Evolutionary conservation across 2,113 vertebrate genomes (phyloP), one percentile per base, ranked within the genome.

Genomic region (Ceyx cyanopectus): DNA sequence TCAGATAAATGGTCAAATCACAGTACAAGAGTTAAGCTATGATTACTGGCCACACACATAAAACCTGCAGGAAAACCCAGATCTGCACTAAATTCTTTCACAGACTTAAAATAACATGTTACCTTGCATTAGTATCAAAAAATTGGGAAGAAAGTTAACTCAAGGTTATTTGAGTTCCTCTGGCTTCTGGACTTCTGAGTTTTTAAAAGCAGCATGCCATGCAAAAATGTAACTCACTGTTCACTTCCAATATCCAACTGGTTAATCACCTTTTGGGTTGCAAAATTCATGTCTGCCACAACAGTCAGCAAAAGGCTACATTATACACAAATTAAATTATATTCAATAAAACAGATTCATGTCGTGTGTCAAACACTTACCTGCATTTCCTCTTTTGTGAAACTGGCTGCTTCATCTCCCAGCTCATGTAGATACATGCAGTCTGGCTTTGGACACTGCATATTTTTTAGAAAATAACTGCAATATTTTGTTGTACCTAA

Each of bases 301-400:
- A 65, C 21, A 57, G 23, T 81, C 27, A 88, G n/a, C 34, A 85
- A 65, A 53, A 48, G 18, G 45, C 19, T 69, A 57, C 12, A 18
- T 53, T 29, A 78, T 19, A 73, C 12, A 62, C 10, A 27, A 18
- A 43, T 23, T 21, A 84, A 73, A 20, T 19, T 19, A 77, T 0
- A 85, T 7, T 48, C 26, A 90, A 6, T 43, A 65, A 54, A 40
- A 76, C 40, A 58, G 4, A 32, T 6, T 29, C 3, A 29, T 5
- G 3, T 2, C 19, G 67, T 2, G 16, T 45, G n/a, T 78, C 60
- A 91, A 67, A 40, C 14, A 85, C 94, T 96, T 97, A 99, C 99
- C 98, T 99, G 99, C 99, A 99, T 99, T 97, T 99, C 99, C 85
- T 99, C 99, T 98, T 99, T 99, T 92, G 99, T 99, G 97, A 99